Percentiles rank a stretch among this genome's conserved stretches.
phyloP scores from a whole-genome alignment of 1,140 invertebrate genomes.

The Apis cerana region DNA sequence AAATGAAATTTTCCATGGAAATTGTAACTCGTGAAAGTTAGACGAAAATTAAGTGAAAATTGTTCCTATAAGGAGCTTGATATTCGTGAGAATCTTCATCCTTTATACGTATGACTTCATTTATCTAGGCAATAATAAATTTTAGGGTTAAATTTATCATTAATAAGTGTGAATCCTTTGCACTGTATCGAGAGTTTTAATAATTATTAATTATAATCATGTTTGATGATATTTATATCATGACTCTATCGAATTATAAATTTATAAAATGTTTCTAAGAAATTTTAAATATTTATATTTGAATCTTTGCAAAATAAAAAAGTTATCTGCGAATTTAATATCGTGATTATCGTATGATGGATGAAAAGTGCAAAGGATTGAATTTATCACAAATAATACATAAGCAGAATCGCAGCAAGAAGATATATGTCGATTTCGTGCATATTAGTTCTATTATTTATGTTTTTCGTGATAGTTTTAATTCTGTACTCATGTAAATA shows the following conservation, averaged over 20 bases:
- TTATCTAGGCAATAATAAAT: too few relatives aligned
- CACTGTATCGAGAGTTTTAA: not conserved
- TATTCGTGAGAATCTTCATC: not conserved
- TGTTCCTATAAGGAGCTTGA: not conserved
- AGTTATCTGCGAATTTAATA: not conserved
- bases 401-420: not conserved
- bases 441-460: too few relatives aligned
- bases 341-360: not conserved
- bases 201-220: not conserved
- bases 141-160: conserved; percentile 3
- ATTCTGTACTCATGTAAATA: not conserved
- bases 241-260: not conserved
- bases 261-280: not conserved
- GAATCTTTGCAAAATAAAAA: not conserved
- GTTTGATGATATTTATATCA: too few relatives aligned
- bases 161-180: not conserved
- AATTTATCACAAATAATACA: not conserved
- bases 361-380: not conserved
- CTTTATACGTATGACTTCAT: not conserved
- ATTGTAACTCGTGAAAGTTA: not conserved
- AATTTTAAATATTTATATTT: not conserved
- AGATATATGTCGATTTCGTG: not conserved
- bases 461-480: too few relatives aligned
- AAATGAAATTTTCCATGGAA: not conserved
- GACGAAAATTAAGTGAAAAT: not conserved